Evolutionary conservation across 2,797 vertebrate genomes (phyloP).

Genomic region (Thamnophis elegans): DNA sequence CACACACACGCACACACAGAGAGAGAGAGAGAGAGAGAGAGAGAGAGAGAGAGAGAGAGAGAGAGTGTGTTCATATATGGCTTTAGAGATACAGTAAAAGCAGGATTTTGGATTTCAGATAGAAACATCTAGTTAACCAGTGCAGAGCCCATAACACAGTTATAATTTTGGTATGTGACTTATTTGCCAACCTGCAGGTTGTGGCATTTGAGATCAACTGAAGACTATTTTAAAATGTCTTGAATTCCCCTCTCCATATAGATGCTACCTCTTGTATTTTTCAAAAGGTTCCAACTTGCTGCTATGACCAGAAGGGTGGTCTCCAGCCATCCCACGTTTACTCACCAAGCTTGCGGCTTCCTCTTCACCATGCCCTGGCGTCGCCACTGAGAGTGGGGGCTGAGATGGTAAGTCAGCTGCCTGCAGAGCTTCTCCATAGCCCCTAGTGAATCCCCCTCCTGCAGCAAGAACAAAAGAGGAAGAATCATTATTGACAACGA

Average conservation of each 20-base stretch:
- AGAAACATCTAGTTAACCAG: neutral
- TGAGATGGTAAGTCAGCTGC: constrained; percentile 97
- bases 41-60: too few relatives aligned
- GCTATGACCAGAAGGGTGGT: neutral
- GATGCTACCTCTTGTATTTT: neutral
- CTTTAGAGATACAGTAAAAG: neutral
- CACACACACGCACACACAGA: too few relatives aligned
- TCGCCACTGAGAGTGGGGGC: constrained; percentile 94
- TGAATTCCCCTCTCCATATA: neutral
- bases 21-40: too few relatives aligned
- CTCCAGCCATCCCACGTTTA: neutral
- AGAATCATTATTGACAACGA: too few relatives aligned
- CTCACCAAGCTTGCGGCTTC: constrained; percentile 97
- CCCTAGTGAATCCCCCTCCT: constrained; percentile 91
- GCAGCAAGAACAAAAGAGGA: neutral
- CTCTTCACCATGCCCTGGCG: constrained; percentile 90
- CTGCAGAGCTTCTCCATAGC: constrained; percentile 98
- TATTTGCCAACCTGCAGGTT: neutral
- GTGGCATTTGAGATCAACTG: neutral
- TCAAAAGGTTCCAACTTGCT: neutral
- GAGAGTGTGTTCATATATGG: neutral
- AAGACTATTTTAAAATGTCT: neutral
- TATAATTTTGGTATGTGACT: neutral
- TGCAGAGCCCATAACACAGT: neutral
- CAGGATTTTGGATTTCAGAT: neutral